Evolutionary conservation across 2,888 invertebrate species (phyloP).

Genomic region (Lycocerus yunnanus): DNA sequence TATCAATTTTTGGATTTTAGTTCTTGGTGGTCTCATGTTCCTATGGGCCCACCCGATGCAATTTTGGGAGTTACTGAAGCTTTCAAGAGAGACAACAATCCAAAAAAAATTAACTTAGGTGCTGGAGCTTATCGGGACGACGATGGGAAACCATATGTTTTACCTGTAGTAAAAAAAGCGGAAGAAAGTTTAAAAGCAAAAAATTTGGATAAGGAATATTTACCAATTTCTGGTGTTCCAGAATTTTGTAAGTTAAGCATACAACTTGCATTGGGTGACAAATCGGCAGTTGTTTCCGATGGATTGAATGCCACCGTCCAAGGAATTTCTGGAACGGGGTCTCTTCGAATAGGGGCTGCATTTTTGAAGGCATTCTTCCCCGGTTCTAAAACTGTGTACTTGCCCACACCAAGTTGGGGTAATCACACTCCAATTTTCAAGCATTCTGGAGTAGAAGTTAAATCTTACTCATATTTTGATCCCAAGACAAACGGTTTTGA

Average conservation of each 20-base stretch:
- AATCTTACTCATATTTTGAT: constrained; percentile 93
- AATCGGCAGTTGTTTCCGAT: constrained; percentile 68
- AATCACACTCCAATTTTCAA: constrained; percentile 96
- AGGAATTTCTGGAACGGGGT: constrained; percentile 96
- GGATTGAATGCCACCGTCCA: constrained; percentile 77
- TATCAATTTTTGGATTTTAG: constrained; percentile 56
- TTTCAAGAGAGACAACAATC: constrained; percentile 84
- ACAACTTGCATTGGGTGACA: constrained; percentile 84
- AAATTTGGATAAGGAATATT: constrained; percentile 91
- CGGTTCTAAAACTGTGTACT: constrained; percentile 79
- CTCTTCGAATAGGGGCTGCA: constrained; percentile 89
- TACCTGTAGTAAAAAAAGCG: constrained; percentile 87
- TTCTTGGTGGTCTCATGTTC: constrained; percentile 86
- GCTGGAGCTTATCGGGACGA: constrained; percentile 98
- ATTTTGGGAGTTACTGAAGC: constrained; percentile 98
- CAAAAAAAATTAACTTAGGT: constrained; percentile 96
- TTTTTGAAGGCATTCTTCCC: constrained; percentile 83
- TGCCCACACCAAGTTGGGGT: constrained; percentile 97
- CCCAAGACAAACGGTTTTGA: constrained; percentile 93
- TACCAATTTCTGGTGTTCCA: constrained; percentile 84
- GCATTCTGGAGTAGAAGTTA: constrained; percentile 81
- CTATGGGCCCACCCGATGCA: constrained; percentile 97
- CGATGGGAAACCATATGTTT: constrained; percentile 92
- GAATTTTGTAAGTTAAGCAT: constrained; percentile 86
- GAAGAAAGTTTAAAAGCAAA: constrained; percentile 73